Percentiles rank a stretch among this genome's conserved stretches.
These are phyloP conservation scores for Falco biarmicus DNA, from an alignment of 2,797 vertebrate genomes.

Conservation along the genomic window DNA sequence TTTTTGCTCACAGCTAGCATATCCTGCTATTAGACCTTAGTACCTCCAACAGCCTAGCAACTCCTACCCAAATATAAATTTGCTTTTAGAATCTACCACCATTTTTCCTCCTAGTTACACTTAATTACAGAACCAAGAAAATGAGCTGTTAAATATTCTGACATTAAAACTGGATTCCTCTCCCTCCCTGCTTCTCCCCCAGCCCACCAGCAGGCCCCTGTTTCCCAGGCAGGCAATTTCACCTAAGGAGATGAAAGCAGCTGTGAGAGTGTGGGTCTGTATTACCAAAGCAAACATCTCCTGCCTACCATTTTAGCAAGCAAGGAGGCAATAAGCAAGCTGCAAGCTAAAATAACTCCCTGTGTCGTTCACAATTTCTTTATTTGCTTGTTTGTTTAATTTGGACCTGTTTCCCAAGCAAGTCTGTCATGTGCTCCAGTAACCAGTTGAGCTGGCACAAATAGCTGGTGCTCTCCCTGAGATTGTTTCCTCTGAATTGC, in stretches of 20 bases:
- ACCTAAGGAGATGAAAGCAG: not conserved
- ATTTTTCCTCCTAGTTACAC: not conserved
- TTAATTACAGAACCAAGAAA: not conserved
- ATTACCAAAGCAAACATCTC: not conserved
- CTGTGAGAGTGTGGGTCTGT: not conserved
- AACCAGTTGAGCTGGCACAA: not conserved
- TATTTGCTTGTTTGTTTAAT: not conserved
- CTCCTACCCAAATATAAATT: not conserved
- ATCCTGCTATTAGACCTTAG: not conserved
- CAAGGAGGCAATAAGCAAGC: not conserved
- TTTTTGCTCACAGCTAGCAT: not conserved
- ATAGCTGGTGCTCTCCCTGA: not conserved
- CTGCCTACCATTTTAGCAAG: not conserved
- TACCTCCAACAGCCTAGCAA: not conserved
- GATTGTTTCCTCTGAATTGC: not conserved
- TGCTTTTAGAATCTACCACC: not conserved
- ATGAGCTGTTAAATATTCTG: not conserved
- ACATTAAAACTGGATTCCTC: not conserved
- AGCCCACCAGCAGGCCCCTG: not conserved
- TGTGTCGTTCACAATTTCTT: not conserved
- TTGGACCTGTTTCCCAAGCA: not conserved
- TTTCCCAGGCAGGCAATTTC: not conserved
- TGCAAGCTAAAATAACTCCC: not conserved
- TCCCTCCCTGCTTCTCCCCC: not conserved
- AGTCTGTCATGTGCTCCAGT: not conserved